phyloP scores from a whole-genome alignment of 1,140 invertebrate species.

The Anoplolepis gracilipes region DNA sequence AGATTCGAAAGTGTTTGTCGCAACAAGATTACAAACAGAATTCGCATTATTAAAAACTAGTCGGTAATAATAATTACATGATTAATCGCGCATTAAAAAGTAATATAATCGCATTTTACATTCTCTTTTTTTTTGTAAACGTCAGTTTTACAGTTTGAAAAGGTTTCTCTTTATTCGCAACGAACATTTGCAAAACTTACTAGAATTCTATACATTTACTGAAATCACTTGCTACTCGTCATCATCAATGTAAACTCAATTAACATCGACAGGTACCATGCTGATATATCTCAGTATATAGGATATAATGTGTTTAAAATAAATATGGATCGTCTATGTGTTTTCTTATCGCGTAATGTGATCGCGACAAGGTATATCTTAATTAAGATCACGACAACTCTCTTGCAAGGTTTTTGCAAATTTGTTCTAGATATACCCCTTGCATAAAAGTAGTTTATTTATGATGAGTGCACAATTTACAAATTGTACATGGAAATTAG shows the following conservation, averaged over 20 bases:
- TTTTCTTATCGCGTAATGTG: constrained; percentile 17
- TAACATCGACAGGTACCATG: constrained; percentile 56
- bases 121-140: constrained; percentile 25
- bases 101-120: constrained; percentile 10
- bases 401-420: constrained; percentile 36
- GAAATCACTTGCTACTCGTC: constrained; percentile 33
- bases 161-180: background rate
- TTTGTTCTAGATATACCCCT: background rate
- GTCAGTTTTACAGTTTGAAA: constrained; percentile 36
- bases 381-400: constrained; percentile 33
- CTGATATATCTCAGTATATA: constrained; percentile 53
- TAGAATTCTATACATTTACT: constrained; percentile 55
- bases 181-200: constrained; percentile 36
- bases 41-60: background rate
- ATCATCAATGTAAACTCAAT: constrained; percentile 51
- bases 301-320: constrained; percentile 52
- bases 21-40: constrained; percentile 9
- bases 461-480: constrained; percentile 35
- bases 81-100: constrained; percentile 24
- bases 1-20: constrained; percentile 32
- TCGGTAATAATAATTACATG: background rate
- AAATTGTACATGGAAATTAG: constrained; percentile 50
- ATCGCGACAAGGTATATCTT: constrained; percentile 20
- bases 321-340: constrained; percentile 44
- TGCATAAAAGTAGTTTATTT: background rate